Percentiles rank a stretch among this genome's conserved stretches.
phyloP scores from a whole-genome alignment of 1,140 invertebrate genomes.

The Hylaeus volcanicus region DNA sequence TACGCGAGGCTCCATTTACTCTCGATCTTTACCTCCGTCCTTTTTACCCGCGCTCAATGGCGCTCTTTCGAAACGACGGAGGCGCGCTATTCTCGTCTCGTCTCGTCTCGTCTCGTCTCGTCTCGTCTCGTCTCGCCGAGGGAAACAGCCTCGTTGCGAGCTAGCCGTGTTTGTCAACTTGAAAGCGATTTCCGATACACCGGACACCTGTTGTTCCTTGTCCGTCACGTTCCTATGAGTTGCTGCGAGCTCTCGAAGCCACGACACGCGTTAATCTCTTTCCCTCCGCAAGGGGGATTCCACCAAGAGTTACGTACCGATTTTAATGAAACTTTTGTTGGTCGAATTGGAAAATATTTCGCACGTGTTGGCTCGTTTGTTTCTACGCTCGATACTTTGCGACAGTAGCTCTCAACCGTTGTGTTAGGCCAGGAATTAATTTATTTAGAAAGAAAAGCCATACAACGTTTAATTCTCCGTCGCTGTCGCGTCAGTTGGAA shows the following conservation, averaged over 20 bases:
- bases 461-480: no score
- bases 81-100: slow-evolving; percentile 2
- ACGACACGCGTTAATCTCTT: background rate
- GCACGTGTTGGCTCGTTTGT: no score
- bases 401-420: no score
- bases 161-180: background rate
- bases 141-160: background rate
- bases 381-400: no score
- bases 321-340: no score
- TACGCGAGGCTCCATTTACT: background rate
- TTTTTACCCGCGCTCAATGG: background rate
- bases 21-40: background rate
- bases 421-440: no score
- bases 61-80: slow-evolving; percentile 2
- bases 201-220: slow-evolving; percentile 28
- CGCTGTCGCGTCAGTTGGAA: no score
- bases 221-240: background rate
- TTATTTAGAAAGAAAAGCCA: no score
- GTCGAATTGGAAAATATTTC: no score
- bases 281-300: no score
- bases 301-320: no score
- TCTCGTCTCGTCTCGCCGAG: background rate
- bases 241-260: background rate
- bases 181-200: slow-evolving; percentile 3
- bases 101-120: background rate